Evolutionary conservation across 2,113 vertebrate genomes (phyloP), one percentile per base, ranked within the genome.

Genomic region (Oenanthe oenanthe): DNA sequence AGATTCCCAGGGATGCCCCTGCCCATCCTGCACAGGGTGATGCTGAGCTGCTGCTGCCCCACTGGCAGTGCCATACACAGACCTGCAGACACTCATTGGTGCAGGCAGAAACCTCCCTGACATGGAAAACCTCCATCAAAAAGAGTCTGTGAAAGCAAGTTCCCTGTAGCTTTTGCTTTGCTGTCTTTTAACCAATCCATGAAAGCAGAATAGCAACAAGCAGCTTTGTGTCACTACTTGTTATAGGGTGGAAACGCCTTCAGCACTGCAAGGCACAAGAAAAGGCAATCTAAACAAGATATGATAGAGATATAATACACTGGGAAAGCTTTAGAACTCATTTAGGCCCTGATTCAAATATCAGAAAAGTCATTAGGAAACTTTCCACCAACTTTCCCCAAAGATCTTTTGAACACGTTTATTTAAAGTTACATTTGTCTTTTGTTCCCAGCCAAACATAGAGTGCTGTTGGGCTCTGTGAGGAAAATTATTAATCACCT

Each of bases 61-160:
- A 3, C 38, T 9, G 57, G 24, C 7, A 3, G 3, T 5, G 31
- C 40, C 1, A 1, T 6, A 24, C 62, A 6, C 2, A 4, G 9
- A 26, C 42, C 66, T 63, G 73, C 28, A 57, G 50, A 24, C 62
- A n/a, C 60, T 36, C 24, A 29, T 42, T 60, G 40, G 4, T 9
- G 10, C 9, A 16, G 76, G 58, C 38, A 90, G 38, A 92, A 88
- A 88, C 26, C 36, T 66, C 60, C 38, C 15, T 70, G 60, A 77
- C 29, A 8, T 29, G 20, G 45, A 67, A 88, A 88, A 31, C 8
- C 42, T 48, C 54, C 36, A 17, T 4, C 6, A 3, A 71, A 51
- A 67, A 45, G 50, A 77, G n/a, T 29, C 63, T 40, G 9, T n/a
- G 56, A 74, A 57, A 84, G 19, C 47, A 76, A 58, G 34, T 62